Evolutionary conservation across 2,797 vertebrate species (phyloP).

Genomic region (Ibycter americanus): DNA sequence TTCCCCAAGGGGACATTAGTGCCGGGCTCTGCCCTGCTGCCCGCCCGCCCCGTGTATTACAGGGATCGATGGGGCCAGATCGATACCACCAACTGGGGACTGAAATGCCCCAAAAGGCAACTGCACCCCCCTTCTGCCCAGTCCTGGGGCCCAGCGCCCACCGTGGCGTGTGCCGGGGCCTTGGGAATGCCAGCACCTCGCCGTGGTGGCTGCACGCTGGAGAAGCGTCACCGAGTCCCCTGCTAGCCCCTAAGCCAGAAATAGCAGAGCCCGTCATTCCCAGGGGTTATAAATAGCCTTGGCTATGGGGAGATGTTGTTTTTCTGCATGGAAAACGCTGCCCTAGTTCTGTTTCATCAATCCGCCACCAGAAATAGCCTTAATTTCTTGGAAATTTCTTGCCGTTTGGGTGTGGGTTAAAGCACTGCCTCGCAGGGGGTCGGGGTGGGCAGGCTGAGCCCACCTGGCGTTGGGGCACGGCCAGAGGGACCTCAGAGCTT

Average conservation of each 20-base stretch:
- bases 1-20: constrained; percentile 26
- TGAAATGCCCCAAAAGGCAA: not conserved
- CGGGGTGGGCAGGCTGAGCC: not conserved
- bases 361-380: constrained; percentile 74
- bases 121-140: not conserved
- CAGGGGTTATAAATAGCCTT: constrained; percentile 82
- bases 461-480: not conserved
- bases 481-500: not conserved
- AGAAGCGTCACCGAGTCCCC: constrained; percentile 24
- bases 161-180: fast-evolving
- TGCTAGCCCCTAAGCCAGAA: constrained; percentile 68
- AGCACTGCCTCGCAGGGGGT: not conserved
- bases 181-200: not conserved
- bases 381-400: constrained; percentile 63
- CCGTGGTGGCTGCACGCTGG: not conserved
- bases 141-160: not conserved
- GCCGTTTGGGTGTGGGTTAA: not conserved
- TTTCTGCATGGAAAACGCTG: constrained; percentile 75
- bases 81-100: not conserved
- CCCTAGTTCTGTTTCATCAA: constrained; percentile 72
- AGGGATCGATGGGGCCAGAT: not conserved
- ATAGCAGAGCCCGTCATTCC: constrained; percentile 76
- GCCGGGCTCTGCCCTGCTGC: not conserved
- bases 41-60: not conserved
- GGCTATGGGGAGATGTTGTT: constrained; percentile 73